Evolutionary conservation across 2,797 vertebrate species (phyloP), one percentile per base, ranked within the genome.

Genomic region (Coregonus sp.): DNA sequence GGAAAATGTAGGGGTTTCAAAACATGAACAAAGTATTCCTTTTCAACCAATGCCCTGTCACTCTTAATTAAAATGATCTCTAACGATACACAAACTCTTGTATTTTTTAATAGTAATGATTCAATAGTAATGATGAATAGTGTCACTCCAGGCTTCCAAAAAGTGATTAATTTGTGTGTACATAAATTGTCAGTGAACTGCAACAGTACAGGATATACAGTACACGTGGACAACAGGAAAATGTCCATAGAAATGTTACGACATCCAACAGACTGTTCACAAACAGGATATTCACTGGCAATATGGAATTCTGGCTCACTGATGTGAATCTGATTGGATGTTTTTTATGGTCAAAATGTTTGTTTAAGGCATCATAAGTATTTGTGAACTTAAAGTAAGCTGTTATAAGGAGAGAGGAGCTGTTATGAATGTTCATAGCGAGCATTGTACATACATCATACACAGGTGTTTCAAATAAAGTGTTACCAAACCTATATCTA

Each of bases 151-250:
- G 68, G 37, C 74, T 78, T 81, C 85, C 80, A 84, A 74, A 78
- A 79, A 70, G 61, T 85, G 84, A 88, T 89, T 88, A 81, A 92
- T 90, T 77, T 77, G 77, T 88, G 81, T 88, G 81, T 86, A 89
- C 82, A 86, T 81, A n/a, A 82, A 77, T 70, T 68, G 79, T 81
- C 86, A 88, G 82, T 81, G 80, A 84, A 75, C 80, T 75, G 77
- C 76, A 90, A 85, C 83, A 68, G 61, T 77, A 78, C 14, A 54
- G 4, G 68, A 85, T 84, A 87, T 72, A 81, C 73, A 15, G 54
- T 73, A 68, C 89, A 91, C 84, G 88, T 91, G 88, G 84, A 79
- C 77, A 75, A 77, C 66, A 73, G 81, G 77, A 82, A 89, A 90
- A 86, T 78, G 76, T 78, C 71, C 69, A 20, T 40, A 4, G 18